Base-by-base conservation (phyloP, 2,113 vertebrate species). In the Paralichthys olivaceus region DNA sequence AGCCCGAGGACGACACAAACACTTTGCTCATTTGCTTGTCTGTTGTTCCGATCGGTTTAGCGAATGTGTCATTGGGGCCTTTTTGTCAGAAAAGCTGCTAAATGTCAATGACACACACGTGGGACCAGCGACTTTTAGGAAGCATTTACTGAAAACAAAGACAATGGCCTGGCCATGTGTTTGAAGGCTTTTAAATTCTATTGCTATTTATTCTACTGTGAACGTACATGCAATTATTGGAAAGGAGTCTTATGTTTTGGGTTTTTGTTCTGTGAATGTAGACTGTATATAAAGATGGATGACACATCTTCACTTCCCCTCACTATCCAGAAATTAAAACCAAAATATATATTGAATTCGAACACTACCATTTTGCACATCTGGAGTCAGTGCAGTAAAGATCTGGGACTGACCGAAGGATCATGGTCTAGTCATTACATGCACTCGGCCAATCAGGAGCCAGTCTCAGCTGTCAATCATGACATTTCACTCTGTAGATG, bases 41-140 rank as follows among this genome's bases (percentile, higher is more conserved):
- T 60, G 40, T 29, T 70, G 26, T 80, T 85, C 45, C 9, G 19
- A 77, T 87, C 74, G 65, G 43, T 73, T 84, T 60, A 64, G 54
- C 20, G 74, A 32, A 49, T 49, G n/a, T 7, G 29, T 59, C 43
- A 78, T 49, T 29, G 69, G 57, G 43, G 80, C 51, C 67, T 54
- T 69, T 69, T 53, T 62, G 58, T 75, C 26, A 72, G 67, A 86
- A 65, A 65, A 69, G 70, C 63, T 13, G 26, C 45, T 69, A 85
- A 89, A 90, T 91, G 86, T 86, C 80, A 90, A 74, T 9, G 25
- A 19, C 45, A 61, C 23, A 26, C 29, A 56, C 47, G 61, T 2
- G 14, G 22, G 25, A 37, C 26, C 65, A 34, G 64, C n/a, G 55
- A 77, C 69, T 63, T 82, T 65, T 67, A 63, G 28, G 7, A 58